Conservation (phyloP, 2,797 vertebrate genomes). For the Phataginus tricuspis region DNA sequence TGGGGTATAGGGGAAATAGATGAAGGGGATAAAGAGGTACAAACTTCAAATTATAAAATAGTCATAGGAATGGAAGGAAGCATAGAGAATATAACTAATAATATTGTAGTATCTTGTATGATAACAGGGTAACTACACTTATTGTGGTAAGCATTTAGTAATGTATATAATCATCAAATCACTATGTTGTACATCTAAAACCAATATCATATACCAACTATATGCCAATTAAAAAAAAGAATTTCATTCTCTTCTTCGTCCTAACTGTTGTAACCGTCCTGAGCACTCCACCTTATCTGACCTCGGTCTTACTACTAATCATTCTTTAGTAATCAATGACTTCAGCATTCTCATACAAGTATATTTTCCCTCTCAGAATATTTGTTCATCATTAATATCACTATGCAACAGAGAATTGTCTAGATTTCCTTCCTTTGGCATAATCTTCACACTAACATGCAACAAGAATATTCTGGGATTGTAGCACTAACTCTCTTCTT, state of each 20-base stretch:
- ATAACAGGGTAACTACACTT: too few relatives aligned
- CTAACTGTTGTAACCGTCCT: neutral
- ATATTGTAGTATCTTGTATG: too few relatives aligned
- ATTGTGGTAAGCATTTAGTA: too few relatives aligned
- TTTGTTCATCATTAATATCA: neutral
- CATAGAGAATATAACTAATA: too few relatives aligned
- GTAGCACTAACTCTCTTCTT: neutral
- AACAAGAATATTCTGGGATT: neutral
- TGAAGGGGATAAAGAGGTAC: too few relatives aligned
- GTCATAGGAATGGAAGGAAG: too few relatives aligned
- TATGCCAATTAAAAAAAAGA: neutral
- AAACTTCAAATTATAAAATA: too few relatives aligned
- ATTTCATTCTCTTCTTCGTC: neutral
- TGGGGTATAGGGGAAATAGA: too few relatives aligned
- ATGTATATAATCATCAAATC: too few relatives aligned
- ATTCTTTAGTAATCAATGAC: neutral
- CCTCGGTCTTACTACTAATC: neutral
- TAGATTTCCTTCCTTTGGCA: neutral
- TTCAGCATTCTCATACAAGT: neutral
- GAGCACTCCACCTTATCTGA: neutral
- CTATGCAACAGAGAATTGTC: neutral
- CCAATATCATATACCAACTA: too few relatives aligned
- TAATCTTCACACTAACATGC: neutral
- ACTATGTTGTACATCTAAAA: too few relatives aligned
- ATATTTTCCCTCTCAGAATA: neutral